Conservation (phyloP, 37 sponge, comb jelly and placozoan genomes). For the Halichondria panicea region DNA sequence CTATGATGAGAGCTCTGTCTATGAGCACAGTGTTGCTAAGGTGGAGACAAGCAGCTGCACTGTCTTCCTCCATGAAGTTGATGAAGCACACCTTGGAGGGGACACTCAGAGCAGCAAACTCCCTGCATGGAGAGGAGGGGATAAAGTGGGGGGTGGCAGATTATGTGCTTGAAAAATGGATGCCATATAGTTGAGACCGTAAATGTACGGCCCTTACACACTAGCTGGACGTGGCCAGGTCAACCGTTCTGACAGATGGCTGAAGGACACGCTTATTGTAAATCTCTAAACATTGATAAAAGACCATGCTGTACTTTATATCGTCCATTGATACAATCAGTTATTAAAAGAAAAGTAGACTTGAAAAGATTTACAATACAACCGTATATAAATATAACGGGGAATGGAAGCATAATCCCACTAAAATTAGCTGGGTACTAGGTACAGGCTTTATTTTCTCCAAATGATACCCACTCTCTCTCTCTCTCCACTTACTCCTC, state of each 20-base stretch:
- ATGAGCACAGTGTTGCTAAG: constrained; percentile 92
- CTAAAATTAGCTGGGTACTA: too few relatives aligned
- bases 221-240: too few relatives aligned
- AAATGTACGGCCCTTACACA: background rate
- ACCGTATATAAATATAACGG: background rate
- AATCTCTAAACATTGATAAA: too few relatives aligned
- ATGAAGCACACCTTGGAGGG: constrained; percentile 88
- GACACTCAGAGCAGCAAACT: background rate
- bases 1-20: constrained; percentile 84
- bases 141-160: background rate
- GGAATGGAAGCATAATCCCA: background rate
- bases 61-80: constrained; percentile 48
- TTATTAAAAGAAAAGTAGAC: too few relatives aligned
- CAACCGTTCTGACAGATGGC: too few relatives aligned
- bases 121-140: background rate
- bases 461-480: too few relatives aligned
- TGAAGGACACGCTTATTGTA: too few relatives aligned
- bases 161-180: background rate
- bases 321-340: too few relatives aligned
- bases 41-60: constrained; percentile 71
- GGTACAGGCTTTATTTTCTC: too few relatives aligned
- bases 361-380: too few relatives aligned
- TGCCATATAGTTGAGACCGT: background rate
- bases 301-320: too few relatives aligned
- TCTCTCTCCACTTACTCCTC: constrained; percentile 52